Base-by-base conservation (phyloP, 2,888 invertebrate species). In the Tenthredo distinguenda region DNA sequence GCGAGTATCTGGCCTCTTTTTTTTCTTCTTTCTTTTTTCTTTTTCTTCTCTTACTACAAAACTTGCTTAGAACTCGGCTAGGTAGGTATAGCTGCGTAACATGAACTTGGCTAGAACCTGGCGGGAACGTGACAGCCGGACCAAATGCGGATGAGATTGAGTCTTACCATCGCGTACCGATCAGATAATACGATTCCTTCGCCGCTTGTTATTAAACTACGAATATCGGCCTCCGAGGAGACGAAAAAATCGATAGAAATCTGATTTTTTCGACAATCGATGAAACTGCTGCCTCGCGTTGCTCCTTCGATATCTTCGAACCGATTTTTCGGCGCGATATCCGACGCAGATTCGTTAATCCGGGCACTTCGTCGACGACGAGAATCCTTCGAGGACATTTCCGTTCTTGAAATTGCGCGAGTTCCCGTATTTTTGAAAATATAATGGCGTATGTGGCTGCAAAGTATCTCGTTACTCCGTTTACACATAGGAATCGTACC, bases 131-230 rank as follows among this genome's bases (percentile, higher is more conserved):
- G 68, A 68, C 68, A 68, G 68, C 68, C 68, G 15, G 68, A 68
- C 68, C 68, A 68, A 68, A 68, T 68, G 34, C 68, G 68, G 68
- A 68, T 68, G 18, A 68, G 68, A 68, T 68, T 34, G 68, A 68
- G 68, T 68, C 68, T 68, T 68, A 34, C 62, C 62, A 62, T 62
- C 62, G 18, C 15, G 68, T 26, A 34, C 68, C 68, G 68, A 68
- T 68, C 68, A 34, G 26, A 62, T 68, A 18, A 2, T 68, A 6
- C 68, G 31, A 34, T 34, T 34, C 34, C 6, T 10, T 18, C 1
- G 34, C 34, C 18, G 34, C 18, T 68, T 55, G 55, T n/a, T 34
- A 68, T 68, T 18, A 34, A 68, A 68, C 62, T 0, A 21, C 15
- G 26, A 9, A 21, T 62, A 10, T 26, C 2, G 26, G 62, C 62